Base-by-base conservation (phyloP, 2,797 vertebrate genomes). In the Falco peregrinus region DNA sequence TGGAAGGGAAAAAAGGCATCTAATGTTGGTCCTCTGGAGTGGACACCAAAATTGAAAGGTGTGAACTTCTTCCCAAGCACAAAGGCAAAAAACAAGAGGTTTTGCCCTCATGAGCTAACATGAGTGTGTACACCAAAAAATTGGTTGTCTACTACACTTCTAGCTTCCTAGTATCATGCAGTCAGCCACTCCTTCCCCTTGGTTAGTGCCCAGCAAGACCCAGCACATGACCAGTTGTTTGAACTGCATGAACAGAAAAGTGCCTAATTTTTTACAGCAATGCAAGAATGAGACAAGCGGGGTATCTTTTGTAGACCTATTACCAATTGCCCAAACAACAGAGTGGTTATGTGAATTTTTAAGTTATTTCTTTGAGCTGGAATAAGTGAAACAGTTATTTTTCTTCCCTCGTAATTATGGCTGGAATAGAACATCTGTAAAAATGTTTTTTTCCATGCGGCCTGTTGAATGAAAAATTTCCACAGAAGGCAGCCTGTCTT, bases 121-220 rank as follows among this genome's bases (percentile, higher is more conserved):
- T 21, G 11, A 35, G 25, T 60, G 21, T 51, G 68, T 60, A 45
- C 35, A 89, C 45, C 43, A 78, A 86, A 51, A 87, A 87, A 77
- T 18, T 89, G 59, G 35, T 91, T 95, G 74, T 79, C 73, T 96
- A 57, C 51, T 86, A 61, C 22, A 35, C 78, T 69, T 70, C 79
- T 85, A 92, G 53, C 89, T 85, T 94, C 89, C 78, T 77, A 61
- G 39, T 56, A 81, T 83, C 82, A 31, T 70, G 81, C 86, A 92
- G 43, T 84, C 82, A 95, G 78, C 68, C 91, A 39, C 63, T 95
- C 68, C 61, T 81, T 95, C 43, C 31, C 59, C 15, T 84, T 73
- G 22, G 9, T 77, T 82, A 60, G 65, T 14, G 12, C 13, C 43
- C 54, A 53, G 64, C 16, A 53, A 41, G 64, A 76, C 22, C 48